Evolutionary conservation across 1,140 invertebrate species (phyloP), one percentile per base, ranked within the genome.

Genomic region (Ptiloglossa arizonensis): DNA sequence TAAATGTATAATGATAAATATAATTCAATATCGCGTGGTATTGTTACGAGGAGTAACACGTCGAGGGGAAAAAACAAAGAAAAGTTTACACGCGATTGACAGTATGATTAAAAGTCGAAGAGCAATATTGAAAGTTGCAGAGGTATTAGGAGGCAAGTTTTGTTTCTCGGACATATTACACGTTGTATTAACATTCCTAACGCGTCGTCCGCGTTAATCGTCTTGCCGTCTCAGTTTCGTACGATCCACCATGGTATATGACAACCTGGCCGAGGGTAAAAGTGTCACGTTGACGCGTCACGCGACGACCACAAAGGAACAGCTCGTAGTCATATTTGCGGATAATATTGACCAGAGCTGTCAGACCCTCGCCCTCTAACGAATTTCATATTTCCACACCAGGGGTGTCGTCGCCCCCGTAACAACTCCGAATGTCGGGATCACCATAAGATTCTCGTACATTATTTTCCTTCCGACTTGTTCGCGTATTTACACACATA

Each of bases 291-390:
- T 22, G 75, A 81, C 57, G 54, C 69, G 72, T 74, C 27, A 62
- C 60, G 44, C 32, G 22, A 54, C 74, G 48, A 70, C 68, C 64
- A 67, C 72, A 29, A 60, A 75, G 52, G 46, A 85, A 62, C 57
- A 59, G 75, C 72, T 77, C 75, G 64, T 46, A 79, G 71, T 82
- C 79, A 86, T 89, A 86, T 91, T 91, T 90, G 87, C 88, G 77
- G 85, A 89, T 88, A 86, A 88, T 89, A 89, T 91, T 89, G 87
- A 87, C 88, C 80, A 82, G 68, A 82, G 78, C 81, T 80, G 86
- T 80, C 86, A 82, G 76, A 87, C 67, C 52, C 76, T 76, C 85
- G 44, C 79, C 64, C 75, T 83, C 71, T 69, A 69, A 81, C 80
- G 76, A 86, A 80, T 84, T 83, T 82, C 80, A 74, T 78, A 80